Percentiles rank a stretch among this genome's conserved stretches.
Conservation (phyloP, 1,140 invertebrate genomes). For the Lineus longissimus region DNA sequence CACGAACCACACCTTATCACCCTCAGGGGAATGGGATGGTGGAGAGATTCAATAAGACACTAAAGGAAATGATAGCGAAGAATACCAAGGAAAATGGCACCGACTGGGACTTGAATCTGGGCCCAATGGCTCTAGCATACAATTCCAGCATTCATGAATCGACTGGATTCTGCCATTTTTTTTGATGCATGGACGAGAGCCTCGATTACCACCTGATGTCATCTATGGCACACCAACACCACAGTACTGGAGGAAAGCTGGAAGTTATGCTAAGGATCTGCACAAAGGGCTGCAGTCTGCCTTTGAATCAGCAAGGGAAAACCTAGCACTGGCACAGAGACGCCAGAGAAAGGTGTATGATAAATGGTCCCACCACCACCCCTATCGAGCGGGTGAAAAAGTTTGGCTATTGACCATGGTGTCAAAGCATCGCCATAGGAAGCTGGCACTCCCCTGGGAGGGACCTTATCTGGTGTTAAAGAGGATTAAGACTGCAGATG, state of each 20-base stretch:
- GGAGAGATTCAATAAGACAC: slow-evolving; percentile 15
- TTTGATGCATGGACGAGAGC: slow-evolving; percentile 18
- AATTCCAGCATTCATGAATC: slow-evolving; percentile 15
- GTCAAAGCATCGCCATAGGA: too few species aligned
- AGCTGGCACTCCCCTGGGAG: too few species aligned
- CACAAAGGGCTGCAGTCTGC: too few species aligned
- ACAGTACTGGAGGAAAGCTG: background rate
- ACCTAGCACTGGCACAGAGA: too few species aligned
- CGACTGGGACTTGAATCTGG: slow-evolving; percentile 21
- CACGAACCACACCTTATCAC: slow-evolving; percentile 14
- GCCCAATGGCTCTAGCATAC: slow-evolving; percentile 16
- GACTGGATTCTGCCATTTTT: slow-evolving; percentile 8
- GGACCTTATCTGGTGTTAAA: too few species aligned
- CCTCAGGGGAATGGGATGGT: slow-evolving; percentile 13
- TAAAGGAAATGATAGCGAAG: slow-evolving; percentile 13
- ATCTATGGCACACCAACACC: background rate
- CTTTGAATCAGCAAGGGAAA: too few species aligned
- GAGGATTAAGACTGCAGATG: too few species aligned
- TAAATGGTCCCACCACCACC: too few species aligned
- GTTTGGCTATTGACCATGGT: too few species aligned
- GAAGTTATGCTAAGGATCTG: background rate
- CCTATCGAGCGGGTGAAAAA: too few species aligned
- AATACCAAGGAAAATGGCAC: slow-evolving; percentile 4
- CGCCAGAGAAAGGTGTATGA: too few species aligned
- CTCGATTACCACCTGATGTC: background rate